Conservation (phyloP, 1,140 invertebrate species). For the Papilio machaon region DNA sequence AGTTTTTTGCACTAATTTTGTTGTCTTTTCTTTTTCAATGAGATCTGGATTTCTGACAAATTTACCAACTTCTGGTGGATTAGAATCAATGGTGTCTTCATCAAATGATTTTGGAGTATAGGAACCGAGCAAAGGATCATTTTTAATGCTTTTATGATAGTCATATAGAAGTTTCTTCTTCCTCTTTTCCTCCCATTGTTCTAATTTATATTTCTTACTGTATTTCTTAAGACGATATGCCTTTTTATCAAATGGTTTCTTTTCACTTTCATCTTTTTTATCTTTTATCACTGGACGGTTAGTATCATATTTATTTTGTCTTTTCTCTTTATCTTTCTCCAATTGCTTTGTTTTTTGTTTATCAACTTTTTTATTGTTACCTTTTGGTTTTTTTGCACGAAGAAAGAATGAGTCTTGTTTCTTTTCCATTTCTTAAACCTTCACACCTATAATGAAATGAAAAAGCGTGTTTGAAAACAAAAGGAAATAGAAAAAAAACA, state of each 20-base stretch:
- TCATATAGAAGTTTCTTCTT: slow-evolving; percentile 81
- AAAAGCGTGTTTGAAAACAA: slow-evolving; percentile 72
- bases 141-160: slow-evolving; percentile 83
- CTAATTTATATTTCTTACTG: slow-evolving; percentile 86
- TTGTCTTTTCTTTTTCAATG: slow-evolving; percentile 63
- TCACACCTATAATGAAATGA: slow-evolving; percentile 78
- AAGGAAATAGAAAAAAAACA: slow-evolving; percentile 41
- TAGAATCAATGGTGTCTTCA: slow-evolving; percentile 60
- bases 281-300: slow-evolving; percentile 48
- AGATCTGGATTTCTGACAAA: slow-evolving; percentile 78
- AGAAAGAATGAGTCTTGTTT: slow-evolving; percentile 68
- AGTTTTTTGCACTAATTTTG: slow-evolving; percentile 44
- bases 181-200: slow-evolving; percentile 85
- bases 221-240: slow-evolving; percentile 85
- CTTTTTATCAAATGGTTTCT: slow-evolving; percentile 85
- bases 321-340: slow-evolving; percentile 49
- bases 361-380: slow-evolving; percentile 42
- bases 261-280: slow-evolving; percentile 50
- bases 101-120: slow-evolving; percentile 72
- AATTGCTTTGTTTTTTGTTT: slow-evolving; percentile 44
- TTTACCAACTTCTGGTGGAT: slow-evolving; percentile 53
- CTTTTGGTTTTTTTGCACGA: slow-evolving; percentile 54
- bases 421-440: slow-evolving; percentile 63
- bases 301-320: slow-evolving; percentile 57
- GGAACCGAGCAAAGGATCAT: slow-evolving; percentile 66